Base-by-base conservation (phyloP, 1,140 invertebrate genomes). In the Pissodes strobi region DNA sequence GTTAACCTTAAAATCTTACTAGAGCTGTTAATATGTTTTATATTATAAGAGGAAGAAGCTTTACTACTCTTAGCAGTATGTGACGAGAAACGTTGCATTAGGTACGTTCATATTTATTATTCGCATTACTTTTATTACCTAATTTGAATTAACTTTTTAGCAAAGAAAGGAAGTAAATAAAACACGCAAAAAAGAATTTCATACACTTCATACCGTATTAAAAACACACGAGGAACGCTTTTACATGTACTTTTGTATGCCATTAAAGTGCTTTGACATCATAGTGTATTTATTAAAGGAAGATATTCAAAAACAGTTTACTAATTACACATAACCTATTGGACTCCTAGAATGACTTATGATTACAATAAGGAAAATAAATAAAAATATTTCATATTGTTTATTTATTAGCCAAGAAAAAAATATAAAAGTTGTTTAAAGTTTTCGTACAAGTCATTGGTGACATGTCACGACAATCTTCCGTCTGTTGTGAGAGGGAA, bases 61-160 rank as follows among this genome's bases (percentile, higher is more conserved):
- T 8, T 34, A 34, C n/a, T 8, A 34, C 30, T 34, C 30, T n/a
- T 34, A 34, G 30, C 30, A 34, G 6, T 34, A 34, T 34, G 6
- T n/a, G 30, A 34, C 30, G 6, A 34, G 30, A 6, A 34, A 34
- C 30, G 6, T 34, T 34, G n/a, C n/a, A 34, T 8, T 34, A n/a
- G n/a, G n/a, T n/a, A n/a, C n/a, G n/a, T n/a, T n/a, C n/a, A n/a
- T 34, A 34, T 34, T 8, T 34, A 34, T 34, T n/a, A n/a, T n/a
- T n/a, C n/a, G 30, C 30, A 34, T 34, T 34, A 34, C 30, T 34
- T 34, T 34, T 34, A 34, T 8, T 34, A 34, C 30, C 30, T 34
- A 34, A 6, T 34, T 34, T 34, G n/a, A 34, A 34, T n/a, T 34
- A n/a, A 34, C 30, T 34, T 45, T 45, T 37, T 67, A 62, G 30